Evolutionary conservation across 2,113 vertebrate genomes (phyloP), one percentile per base, ranked within the genome.

Genomic region (Lophius piscatorius): DNA sequence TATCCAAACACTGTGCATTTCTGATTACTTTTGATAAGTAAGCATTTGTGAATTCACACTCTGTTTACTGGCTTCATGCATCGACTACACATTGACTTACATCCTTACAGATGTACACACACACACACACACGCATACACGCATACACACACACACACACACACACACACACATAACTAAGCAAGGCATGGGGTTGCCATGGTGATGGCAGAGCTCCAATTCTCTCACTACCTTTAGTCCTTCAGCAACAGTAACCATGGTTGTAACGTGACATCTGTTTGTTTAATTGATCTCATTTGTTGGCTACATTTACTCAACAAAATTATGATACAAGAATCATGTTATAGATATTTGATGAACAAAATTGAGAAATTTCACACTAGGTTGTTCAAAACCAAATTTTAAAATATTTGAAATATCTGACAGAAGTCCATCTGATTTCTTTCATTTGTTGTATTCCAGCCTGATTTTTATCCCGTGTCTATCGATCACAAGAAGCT

Each of bases 161-260:
- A 24, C 33, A 17, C 14, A 48, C 63, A 59, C 46, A 48, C 54
- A 59, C 36, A 51, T 12, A 50, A 50, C 65, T 70, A 80, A 62
- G 67, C 51, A 74, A 76, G 78, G 66, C 80, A 81, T 74, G 76
- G 62, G 67, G 88, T 88, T 88, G 74, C 86, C 80, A 90, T 87
- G 82, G 88, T 66, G 78, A 90, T 78, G 78, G 78, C 71, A 70
- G 74, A 80, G 80, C 76, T 81, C 61, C 70, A 80, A 56, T 55
- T 70, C 48, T 60, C 41, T 20, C 64, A 81, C 74, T 76, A 82
- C 81, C 81, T 86, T 79, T 85, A 86, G 81, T 74, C 35, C 78
- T 81, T 80, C 62, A 78, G 81, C 78, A 86, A 85, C 80, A 51
- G 80, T 83, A 74, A 56, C 83, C 81, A 88, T 85, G 80, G 76